Evolutionary conservation across 2,797 vertebrate species (phyloP).

Genomic region (Gymnodraco acuticeps): DNA sequence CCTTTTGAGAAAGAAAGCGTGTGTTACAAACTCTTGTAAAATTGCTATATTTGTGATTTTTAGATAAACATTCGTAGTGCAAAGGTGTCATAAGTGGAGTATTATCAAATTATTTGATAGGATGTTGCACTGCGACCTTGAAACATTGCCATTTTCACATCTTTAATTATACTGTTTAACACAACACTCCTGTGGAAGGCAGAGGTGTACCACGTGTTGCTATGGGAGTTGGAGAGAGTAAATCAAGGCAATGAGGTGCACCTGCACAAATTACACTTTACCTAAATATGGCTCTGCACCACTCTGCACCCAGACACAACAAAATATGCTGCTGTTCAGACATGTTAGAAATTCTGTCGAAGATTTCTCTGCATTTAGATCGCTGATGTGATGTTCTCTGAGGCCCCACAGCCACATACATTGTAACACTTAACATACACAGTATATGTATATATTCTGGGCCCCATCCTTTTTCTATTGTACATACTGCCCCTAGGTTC

Average conservation of each 20-base stretch:
- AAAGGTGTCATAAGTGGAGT: neutral
- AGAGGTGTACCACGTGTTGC: conserved; percentile 1
- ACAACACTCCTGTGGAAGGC: neutral
- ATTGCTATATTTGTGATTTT: neutral
- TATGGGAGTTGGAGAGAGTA: conserved; percentile 18
- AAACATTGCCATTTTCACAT: conserved; percentile 4
- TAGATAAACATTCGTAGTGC: neutral
- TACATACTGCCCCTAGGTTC: too few relatives aligned
- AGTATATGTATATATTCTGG: too few relatives aligned
- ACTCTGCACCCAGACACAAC: conserved; percentile 8
- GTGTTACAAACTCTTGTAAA: neutral
- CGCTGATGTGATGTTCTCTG: too few relatives aligned
- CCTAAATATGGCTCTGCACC: conserved; percentile 10
- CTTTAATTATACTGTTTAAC: conserved; percentile 27
- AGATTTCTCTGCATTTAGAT: too few relatives aligned
- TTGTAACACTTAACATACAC: neutral
- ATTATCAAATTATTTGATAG: neutral
- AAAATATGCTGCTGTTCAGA: neutral
- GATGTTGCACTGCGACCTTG: neutral
- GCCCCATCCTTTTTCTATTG: too few relatives aligned
- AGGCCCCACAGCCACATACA: too few relatives aligned
- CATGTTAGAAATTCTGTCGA: neutral
- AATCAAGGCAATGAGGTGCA: conserved; percentile 32
- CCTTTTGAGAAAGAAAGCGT: neutral
- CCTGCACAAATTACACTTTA: conserved; percentile 47